phyloP scores from a whole-genome alignment of 1,140 invertebrate genomes.

The Panulirus ornatus region DNA sequence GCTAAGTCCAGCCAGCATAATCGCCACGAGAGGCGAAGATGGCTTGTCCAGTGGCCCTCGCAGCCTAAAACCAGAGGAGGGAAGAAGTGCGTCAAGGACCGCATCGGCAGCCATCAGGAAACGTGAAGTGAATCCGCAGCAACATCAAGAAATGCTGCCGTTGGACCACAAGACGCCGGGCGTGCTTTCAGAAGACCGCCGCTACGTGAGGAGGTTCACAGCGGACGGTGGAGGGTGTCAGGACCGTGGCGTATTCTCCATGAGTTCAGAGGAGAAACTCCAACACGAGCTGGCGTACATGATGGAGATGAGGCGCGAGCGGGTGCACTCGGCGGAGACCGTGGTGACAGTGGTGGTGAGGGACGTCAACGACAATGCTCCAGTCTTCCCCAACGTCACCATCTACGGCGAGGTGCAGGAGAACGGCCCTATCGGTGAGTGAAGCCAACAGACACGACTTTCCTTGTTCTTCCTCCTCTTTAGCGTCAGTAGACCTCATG shows the following conservation, averaged over 20 bases:
- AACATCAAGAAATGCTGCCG: too few species aligned
- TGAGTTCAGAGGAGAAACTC: not conserved
- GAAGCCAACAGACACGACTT: too few species aligned
- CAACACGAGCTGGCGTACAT: not conserved
- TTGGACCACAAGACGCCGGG: not conserved
- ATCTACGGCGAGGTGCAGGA: constrained; percentile 11
- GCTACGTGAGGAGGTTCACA: not conserved
- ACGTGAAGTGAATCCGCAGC: not conserved
- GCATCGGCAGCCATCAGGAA: not conserved
- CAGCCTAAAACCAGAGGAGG: not conserved
- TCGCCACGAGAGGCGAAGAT: not conserved
- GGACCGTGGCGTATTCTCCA: not conserved
- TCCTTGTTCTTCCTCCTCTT: too few species aligned
- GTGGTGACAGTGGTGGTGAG: constrained; percentile 13
- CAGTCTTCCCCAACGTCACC: constrained; percentile 12
- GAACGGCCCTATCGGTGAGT: constrained; percentile 16
- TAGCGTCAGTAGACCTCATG: too few species aligned
- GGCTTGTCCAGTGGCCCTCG: not conserved
- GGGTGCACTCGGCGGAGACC: not conserved
- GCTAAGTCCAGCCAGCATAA: not conserved
- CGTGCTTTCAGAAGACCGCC: not conserved
- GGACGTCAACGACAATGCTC: constrained; percentile 8
- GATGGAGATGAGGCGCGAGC: not conserved
- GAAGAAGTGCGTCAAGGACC: too few species aligned
- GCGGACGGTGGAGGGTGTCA: not conserved